Conservation (phyloP, 2,113 vertebrate species). For the Pteruthius melanotis region DNA sequence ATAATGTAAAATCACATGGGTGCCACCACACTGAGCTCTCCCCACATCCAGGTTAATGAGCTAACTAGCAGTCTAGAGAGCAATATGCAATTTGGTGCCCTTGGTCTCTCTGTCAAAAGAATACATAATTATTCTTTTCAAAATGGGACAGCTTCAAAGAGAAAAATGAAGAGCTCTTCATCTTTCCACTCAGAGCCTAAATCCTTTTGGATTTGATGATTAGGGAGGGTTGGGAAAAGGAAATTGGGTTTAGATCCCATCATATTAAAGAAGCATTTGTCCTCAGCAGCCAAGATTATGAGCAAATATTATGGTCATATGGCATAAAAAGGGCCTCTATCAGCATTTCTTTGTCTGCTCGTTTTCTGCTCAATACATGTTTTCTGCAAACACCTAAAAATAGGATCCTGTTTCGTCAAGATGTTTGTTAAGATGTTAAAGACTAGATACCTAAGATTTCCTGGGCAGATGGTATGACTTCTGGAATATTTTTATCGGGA, state of each 20-base stretch:
- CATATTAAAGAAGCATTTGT: not conserved
- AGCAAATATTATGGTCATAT: not conserved
- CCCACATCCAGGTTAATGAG: conserved; percentile 44
- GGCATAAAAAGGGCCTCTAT: not conserved
- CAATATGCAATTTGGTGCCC: conserved; percentile 31
- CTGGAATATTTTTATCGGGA: not conserved
- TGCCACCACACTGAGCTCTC: not conserved
- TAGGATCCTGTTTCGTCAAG: not conserved
- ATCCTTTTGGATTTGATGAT: conserved; percentile 35
- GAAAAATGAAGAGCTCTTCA: conserved; percentile 40
- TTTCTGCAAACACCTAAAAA: not conserved
- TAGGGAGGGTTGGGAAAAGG: not conserved
- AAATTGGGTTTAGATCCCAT: conserved; percentile 17
- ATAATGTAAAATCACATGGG: not conserved
- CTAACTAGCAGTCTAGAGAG: conserved; percentile 37
- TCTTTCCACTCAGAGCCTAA: conserved; percentile 39
- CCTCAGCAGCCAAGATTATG: not conserved
- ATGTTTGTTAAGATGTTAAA: not conserved
- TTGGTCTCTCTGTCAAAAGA: conserved; percentile 44
- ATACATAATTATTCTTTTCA: conserved; percentile 56
- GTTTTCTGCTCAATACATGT: not conserved
- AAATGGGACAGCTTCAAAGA: conserved; percentile 50
- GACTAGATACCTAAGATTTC: not conserved
- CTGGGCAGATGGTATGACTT: not conserved
- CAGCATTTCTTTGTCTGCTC: not conserved